Percentiles rank a stretch among this genome's conserved stretches.
phyloP scores from a whole-genome alignment of 1,140 invertebrate genomes.

The Sinonovacula constricta region DNA sequence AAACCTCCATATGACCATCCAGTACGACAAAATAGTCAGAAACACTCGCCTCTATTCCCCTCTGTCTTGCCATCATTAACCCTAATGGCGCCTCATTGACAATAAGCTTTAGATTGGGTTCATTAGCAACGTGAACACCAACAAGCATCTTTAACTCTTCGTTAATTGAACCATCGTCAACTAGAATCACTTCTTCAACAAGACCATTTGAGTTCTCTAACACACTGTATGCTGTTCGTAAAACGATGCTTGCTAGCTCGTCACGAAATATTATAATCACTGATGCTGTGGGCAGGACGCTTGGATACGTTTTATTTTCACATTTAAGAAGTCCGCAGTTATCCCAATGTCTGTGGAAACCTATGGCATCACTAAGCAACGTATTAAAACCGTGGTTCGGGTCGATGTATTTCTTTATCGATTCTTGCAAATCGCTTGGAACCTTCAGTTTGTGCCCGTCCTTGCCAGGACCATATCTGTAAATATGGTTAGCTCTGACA shows the following conservation, averaged over 20 bases:
- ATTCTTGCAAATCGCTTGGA: conserved; percentile 17
- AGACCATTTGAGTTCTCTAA: conserved; percentile 22
- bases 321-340: conserved; percentile 16
- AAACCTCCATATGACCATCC: conserved; percentile 43
- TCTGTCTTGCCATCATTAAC: conserved; percentile 38
- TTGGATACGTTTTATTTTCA: conserved; percentile 7
- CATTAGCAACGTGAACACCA: conserved; percentile 7
- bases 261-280: conserved; percentile 41
- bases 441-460: conserved; percentile 9
- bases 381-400: conserved; percentile 34
- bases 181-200: conserved; percentile 25
- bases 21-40: conserved; percentile 20
- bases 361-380: conserved; percentile 34
- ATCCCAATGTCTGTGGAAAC: conserved; percentile 12
- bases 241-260: conserved; percentile 20
- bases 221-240: conserved; percentile 32
- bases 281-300: conserved; percentile 15
- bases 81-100: background rate
- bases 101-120: conserved; percentile 15
- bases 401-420: conserved; percentile 3
- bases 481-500: too few relatives aligned
- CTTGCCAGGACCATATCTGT: conserved; percentile 19
- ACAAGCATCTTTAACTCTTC: conserved; percentile 7
- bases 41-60: conserved; percentile 15
- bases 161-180: conserved; percentile 35